These are phyloP conservation scores for Tetraodon nigroviridis DNA, from an alignment of 2,113 vertebrate species.

Conservation along the genomic window DNA sequence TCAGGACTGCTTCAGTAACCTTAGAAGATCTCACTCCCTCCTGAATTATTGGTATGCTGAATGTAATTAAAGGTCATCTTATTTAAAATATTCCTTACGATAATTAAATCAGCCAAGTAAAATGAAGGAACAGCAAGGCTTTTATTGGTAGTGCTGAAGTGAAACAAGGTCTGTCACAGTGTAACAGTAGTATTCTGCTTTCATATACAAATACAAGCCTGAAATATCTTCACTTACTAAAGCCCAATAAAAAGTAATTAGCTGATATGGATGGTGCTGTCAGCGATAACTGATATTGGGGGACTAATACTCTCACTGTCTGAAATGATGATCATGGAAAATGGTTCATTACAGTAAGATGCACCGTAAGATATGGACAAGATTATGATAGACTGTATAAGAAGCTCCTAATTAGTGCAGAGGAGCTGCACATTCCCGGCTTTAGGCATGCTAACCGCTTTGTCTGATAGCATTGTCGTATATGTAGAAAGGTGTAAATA, in stretches of 20 bases:
- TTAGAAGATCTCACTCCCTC: conserved; percentile 18
- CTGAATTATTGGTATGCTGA: conserved; percentile 50
- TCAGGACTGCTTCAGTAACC: conserved; percentile 12
- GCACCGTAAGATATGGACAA: conserved; percentile 31
- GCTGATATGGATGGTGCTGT: conserved; percentile 66
- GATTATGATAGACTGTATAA: conserved; percentile 22
- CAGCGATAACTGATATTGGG: conserved; percentile 69
- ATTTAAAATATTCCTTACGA: conserved; percentile 47
- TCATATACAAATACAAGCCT: conserved; percentile 52
- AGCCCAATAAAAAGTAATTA: conserved; percentile 66
- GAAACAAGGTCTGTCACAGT: conserved; percentile 16
- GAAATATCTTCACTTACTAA: conserved; percentile 54
- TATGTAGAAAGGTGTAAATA: too few species aligned
- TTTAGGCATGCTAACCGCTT: background rate
- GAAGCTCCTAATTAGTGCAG: conserved; percentile 1
- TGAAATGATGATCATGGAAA: conserved; percentile 54
- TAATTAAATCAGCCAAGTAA: conserved; percentile 48
- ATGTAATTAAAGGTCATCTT: conserved; percentile 65
- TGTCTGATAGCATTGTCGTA: background rate
- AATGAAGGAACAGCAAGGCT: conserved; percentile 20
- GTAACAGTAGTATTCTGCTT: conserved; percentile 45
- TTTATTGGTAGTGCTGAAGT: conserved; percentile 47
- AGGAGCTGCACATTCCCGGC: background rate
- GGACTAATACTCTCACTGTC: conserved; percentile 55
- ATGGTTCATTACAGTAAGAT: conserved; percentile 49